Base-by-base conservation (phyloP, 2,113 vertebrate species). In the Amphilophus citrinellus region DNA sequence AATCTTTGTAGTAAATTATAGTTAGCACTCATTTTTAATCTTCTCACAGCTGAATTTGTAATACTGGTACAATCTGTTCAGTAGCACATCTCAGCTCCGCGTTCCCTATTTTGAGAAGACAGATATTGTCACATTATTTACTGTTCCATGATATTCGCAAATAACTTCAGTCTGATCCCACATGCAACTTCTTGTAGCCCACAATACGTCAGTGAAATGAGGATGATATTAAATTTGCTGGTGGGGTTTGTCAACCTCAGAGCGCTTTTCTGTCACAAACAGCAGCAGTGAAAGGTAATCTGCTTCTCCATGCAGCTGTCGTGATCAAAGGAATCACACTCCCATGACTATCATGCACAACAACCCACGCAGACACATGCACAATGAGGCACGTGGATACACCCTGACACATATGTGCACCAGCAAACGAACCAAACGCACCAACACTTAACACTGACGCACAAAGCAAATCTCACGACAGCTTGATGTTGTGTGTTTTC, bases 301-400 rank as follows among this genome's bases (percentile, higher is more conserved):
- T 90, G 86, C 89, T 93, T 89, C 88, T 92, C 87, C 85, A 92
- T 62, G 92, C 88, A 79, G 85, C 88, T 80, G 92, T 88, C 53
- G 18, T 84, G 91, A 93, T 93, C 92, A 92, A 91, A 93, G 88
- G 80, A 76, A 85, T 76, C 83, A 4, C 84, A 68, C 76, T 90
- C 90, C 90, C 86, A 86, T 92, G 87, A 89, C 89, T 80, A 79
- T 83, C 87, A 61, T 76, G 44, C 87, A 66, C 83, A 88, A 60
- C 81, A 87, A 80, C 90, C 76, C 88, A 87, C 88, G 68, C 75
- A 77, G 50, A 79, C 82, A 79, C 30, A 62, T 15, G 59, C 83
- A 90, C 73, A 84, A 32, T 44, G 42, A 85, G 62, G 30, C 77
- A 57, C 68, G 76, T 14, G 35, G 39, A 76, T 24, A 22, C 79